Base-by-base conservation (phyloP, 2,888 invertebrate species). In the Syritta pipiens region DNA sequence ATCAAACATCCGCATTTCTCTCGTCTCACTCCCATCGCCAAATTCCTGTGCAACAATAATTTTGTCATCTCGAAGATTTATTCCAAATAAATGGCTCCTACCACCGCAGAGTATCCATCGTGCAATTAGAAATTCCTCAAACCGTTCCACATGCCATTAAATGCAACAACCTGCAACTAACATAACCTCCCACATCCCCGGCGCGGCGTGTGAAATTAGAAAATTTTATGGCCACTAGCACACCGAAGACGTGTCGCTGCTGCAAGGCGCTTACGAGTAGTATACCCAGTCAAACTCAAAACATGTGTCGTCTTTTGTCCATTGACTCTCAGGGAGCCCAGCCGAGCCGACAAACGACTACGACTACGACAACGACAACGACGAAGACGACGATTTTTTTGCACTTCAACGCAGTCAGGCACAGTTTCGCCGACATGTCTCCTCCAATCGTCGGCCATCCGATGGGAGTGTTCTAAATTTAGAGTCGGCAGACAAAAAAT, bases 351-450 rank as follows among this genome's bases (percentile, higher is more conserved):
- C 77, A 77, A 72, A 63, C 69, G 55, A 60, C 22, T 14, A 37
- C 37, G 6, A 44, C 3, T 6, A 26, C 32, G 60, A 24, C 48
- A 12, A 35, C 48, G 60, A n/a, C 14, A 9, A 14, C 35, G 19
- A 22, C 57, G 40, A 32, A 10, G 32, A 14, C 35, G 14, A 7
- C 35, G 35, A 35, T 60, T 48, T 48, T 71, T 69, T 60, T 48
- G 72, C 57, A 40, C 53, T 57, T 51, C 55, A 40, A 32, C 40
- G 69, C 42, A 53, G 68, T n/a, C n/a, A n/a, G n/a, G n/a, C n/a
- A 40, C 72, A 62, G 72, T 74, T 79, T 79, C 79, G 79, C 79
- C 74, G 74, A 62, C 62, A 74, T 79, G 79, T 79, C 79, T 79
- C 74, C 55, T 67, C 51, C 79, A 79, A 79, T 79, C 63, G 72